phyloP scores from a whole-genome alignment of 2,888 invertebrate genomes.

The Vanessa cardui region DNA sequence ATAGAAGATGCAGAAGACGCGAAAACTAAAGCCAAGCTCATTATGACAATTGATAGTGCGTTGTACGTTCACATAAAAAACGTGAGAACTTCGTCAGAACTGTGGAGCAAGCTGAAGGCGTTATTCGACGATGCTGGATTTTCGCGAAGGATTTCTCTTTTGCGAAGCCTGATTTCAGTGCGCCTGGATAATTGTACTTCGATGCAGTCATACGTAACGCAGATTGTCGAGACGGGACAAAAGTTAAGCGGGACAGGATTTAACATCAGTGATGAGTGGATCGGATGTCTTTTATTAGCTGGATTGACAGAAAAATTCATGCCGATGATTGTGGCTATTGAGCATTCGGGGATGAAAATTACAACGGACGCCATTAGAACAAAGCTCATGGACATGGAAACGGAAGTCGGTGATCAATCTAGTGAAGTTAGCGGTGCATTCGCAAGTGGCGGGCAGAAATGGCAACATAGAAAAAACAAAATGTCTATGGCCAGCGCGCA shows the following conservation, averaged over 20 bases:
- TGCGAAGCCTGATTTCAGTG: slow-evolving; percentile 15
- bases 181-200: slow-evolving; percentile 21
- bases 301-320: slow-evolving; percentile 39
- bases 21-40: slow-evolving; percentile 39
- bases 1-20: slow-evolving; percentile 25
- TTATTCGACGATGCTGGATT: slow-evolving; percentile 34
- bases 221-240: slow-evolving; percentile 18
- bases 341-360: slow-evolving; percentile 36
- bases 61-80: slow-evolving; percentile 31
- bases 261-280: slow-evolving; percentile 40
- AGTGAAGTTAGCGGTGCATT: slow-evolving; percentile 1
- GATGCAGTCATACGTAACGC: slow-evolving; percentile 26
- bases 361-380: slow-evolving; percentile 27
- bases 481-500: not conserved
- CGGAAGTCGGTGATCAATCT: not conserved
- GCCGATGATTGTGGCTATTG: slow-evolving; percentile 43
- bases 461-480: not conserved
- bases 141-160: slow-evolving; percentile 10
- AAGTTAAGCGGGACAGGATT: too few species aligned
- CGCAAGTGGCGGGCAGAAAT: not conserved
- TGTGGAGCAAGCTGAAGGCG: slow-evolving; percentile 28
- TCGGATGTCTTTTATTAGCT: slow-evolving; percentile 38
- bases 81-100: slow-evolving; percentile 11
- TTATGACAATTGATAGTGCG: slow-evolving; percentile 22
- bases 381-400: slow-evolving; percentile 4